Base-by-base conservation (phyloP, 2,888 invertebrate species). In the Drosophila dives region DNA sequence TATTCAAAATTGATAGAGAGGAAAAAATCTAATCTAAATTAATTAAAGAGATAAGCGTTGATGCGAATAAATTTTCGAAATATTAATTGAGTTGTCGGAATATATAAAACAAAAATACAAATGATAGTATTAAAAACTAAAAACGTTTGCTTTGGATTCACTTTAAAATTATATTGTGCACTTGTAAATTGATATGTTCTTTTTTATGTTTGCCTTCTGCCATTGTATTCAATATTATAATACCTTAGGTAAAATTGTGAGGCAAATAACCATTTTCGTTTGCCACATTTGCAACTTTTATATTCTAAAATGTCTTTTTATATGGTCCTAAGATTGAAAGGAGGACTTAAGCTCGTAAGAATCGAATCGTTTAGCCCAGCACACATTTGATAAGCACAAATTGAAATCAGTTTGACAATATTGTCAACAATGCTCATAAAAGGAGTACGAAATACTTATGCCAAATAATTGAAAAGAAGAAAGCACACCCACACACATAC, bases 401-500 rank as follows among this genome's bases (percentile, higher is more conserved):
- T 80, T 82, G 73, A 56, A 70, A 77, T 66, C 77, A 59, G 62
- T 56, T 72, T 82, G 66, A 79, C 85, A 86, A 81, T 84, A 76
- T 78, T 49, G 75, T 76, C 76, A 87, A 80, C 66, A 75, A 66
- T 51, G 74, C 70, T 64, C 71, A 60, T 72, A 76, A 85, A 85
- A 87, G 66, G 48, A 66, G 66, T 54, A 64, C 68, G 58, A 65
- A 67, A 68, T 69, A 69, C 75, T 68, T 60, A 84, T 82, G 80
- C 38, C 66, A 49, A 82, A 85, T 87, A 72, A 84, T 87, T 74
- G 74, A 74, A 76, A 69, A 65, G 64, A 75, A 71, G 45, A 64
- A 49, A 49, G 26, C 11, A 42, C 45, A 63, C 54, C 45, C 64
- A 32, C 54, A 45, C 50, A 50, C 54, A 45, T 29, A 50, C n/a